Base-by-base conservation (phyloP, 1,140 invertebrate genomes). In the Streblospio benedicti region DNA sequence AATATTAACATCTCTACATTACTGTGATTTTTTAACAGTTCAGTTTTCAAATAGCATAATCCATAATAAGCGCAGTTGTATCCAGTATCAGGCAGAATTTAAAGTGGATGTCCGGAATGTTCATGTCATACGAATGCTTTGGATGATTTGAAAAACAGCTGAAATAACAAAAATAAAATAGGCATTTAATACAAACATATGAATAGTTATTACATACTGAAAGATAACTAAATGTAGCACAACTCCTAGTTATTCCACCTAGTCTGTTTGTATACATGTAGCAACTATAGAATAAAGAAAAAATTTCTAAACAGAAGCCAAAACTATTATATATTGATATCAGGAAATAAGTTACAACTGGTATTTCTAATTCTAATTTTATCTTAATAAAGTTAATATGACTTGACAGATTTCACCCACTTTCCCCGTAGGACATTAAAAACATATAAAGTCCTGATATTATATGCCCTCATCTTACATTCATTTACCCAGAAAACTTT, bases 81-180 rank as follows among this genome's bases (percentile, higher is more conserved):
- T n/a, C n/a, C n/a, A n/a, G n/a, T n/a, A n/a, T n/a, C n/a, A n/a
- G n/a, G n/a, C n/a, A n/a, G n/a, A n/a, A n/a, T n/a, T n/a, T n/a
- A n/a, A n/a, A n/a, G n/a, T n/a, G n/a, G n/a, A n/a, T n/a, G n/a
- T n/a, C n/a, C n/a, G n/a, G n/a, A n/a, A n/a, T n/a, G n/a, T n/a
- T 66, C 65, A 70, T 49, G 56, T 68, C 68, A 75, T 74, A 30
- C 73, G 61, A 52, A 75, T 76, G 57, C 73, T 77, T 66, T 80
- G 92, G 68, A 96, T 93, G 67, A 97, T 93, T 83, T 97, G 92
- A 83, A 97, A 97, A 67, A 97, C 84, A 61, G 93, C 93, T 81
- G 81, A 65, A 70, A 83, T 80, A 68, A 71, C 61, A 75, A 66
- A 74, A 67, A 65, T 66, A 47, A n/a, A 55, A 65, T 58, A 58